phyloP scores from a whole-genome alignment of 1,140 invertebrate genomes.

The Pogonognathellus flavescens region DNA sequence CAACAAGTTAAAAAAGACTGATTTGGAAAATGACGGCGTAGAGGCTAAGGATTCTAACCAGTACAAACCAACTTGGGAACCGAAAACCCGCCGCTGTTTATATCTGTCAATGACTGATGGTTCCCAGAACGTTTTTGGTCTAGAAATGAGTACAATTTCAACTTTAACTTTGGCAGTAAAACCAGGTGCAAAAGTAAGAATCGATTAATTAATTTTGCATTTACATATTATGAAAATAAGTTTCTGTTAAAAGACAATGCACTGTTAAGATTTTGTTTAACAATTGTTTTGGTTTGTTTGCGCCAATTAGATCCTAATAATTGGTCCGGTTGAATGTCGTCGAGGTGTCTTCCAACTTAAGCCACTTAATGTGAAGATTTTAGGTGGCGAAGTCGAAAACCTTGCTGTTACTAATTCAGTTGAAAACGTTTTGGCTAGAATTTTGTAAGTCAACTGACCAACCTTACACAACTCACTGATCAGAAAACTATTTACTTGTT shows the following conservation, averaged over 20 bases:
- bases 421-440: slow-evolving; percentile 76
- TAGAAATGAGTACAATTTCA: slow-evolving; percentile 80
- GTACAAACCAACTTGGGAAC: slow-evolving; percentile 70
- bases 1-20: slow-evolving; percentile 75
- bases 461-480: too few species aligned
- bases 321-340: slow-evolving; percentile 79
- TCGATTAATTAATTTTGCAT: too few species aligned
- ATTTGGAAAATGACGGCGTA: slow-evolving; percentile 73
- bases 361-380: slow-evolving; percentile 75
- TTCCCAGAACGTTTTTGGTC: slow-evolving; percentile 77
- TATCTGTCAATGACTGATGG: slow-evolving; percentile 84
- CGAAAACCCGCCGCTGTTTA: slow-evolving; percentile 77
- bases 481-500: too few species aligned
- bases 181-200: slow-evolving; percentile 78
- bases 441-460: slow-evolving; percentile 74
- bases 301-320: slow-evolving; percentile 74
- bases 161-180: slow-evolving; percentile 75
- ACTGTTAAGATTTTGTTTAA: too few species aligned
- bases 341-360: slow-evolving; percentile 80
- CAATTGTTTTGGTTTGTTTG: too few species aligned
- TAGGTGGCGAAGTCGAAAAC: slow-evolving; percentile 83
- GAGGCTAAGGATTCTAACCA: slow-evolving; percentile 69
- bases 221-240: too few species aligned
- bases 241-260: too few species aligned
- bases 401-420: slow-evolving; percentile 75